Conservation (phyloP, 2,888 invertebrate genomes). For the Syrphus vitripennis region DNA sequence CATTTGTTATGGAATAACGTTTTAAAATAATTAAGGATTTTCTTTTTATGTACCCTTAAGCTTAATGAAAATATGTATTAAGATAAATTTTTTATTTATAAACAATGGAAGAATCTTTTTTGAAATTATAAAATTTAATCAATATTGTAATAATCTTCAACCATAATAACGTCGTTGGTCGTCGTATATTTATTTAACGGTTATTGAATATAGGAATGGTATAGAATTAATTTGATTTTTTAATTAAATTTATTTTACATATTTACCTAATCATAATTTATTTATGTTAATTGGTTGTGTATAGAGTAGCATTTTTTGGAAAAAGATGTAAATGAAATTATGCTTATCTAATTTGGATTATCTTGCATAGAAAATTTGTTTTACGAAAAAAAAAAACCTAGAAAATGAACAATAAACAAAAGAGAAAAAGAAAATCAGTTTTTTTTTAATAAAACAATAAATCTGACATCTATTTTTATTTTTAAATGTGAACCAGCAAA, state of each 20-base stretch:
- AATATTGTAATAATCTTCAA: neutral
- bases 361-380: neutral
- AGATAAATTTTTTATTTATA: neutral
- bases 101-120: neutral
- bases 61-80: neutral
- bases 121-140: neutral
- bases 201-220: neutral
- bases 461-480: no score
- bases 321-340: neutral
- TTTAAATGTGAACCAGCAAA: no score
- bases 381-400: neutral
- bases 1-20: neutral
- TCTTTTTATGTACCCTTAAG: no score
- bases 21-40: neutral
- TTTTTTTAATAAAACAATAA: no score
- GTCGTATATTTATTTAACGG: neutral
- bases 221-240: neutral
- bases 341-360: constrained; percentile 17
- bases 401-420: neutral
- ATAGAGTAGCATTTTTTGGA: neutral
- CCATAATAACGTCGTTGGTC: neutral
- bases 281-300: neutral
- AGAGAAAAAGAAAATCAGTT: neutral
- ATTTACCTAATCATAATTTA: constrained; percentile 17
- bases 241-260: neutral